A percentile compares a stretch with the other conserved stretches of the same genome.
phyloP scores from a whole-genome alignment of 2,113 vertebrate genomes.

The Tympanuchus pallidicinctus region DNA sequence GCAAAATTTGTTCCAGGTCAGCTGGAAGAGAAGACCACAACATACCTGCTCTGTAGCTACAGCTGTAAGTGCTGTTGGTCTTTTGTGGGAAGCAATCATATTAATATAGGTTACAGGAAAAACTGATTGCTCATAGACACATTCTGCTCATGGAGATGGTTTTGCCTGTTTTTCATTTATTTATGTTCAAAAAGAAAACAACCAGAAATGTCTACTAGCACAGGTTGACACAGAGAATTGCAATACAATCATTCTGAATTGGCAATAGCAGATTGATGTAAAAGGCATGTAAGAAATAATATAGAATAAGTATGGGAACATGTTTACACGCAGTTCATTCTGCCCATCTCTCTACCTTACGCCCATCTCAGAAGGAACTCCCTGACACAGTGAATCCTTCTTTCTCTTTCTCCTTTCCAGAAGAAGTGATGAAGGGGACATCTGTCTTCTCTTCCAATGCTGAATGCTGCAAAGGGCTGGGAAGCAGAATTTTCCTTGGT shows the following conservation, averaged over 20 bases:
- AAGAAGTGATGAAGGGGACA: background rate
- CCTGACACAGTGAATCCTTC: background rate
- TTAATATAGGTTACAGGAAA: background rate
- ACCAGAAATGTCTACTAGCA: background rate
- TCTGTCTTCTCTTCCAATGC: background rate
- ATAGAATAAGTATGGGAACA: background rate
- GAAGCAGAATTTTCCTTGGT: background rate
- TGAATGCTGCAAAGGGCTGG: accelerated
- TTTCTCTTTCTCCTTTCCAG: background rate
- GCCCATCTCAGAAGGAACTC: background rate
- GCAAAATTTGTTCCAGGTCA: background rate
- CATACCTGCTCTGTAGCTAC: background rate
- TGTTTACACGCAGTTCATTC: background rate
- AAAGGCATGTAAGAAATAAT: background rate
- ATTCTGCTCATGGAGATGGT: background rate
- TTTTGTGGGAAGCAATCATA: background rate
- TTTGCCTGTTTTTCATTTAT: background rate
- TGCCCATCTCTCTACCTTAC: background rate
- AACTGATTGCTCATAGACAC: background rate
- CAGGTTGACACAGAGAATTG: accelerated
- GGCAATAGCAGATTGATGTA: background rate
- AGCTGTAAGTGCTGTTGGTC: background rate
- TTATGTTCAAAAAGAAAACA: background rate
- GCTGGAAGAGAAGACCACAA: background rate
- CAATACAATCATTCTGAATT: background rate